Evolutionary conservation across 1,140 invertebrate species (phyloP).

Genomic region (Procambarus clarkii): DNA sequence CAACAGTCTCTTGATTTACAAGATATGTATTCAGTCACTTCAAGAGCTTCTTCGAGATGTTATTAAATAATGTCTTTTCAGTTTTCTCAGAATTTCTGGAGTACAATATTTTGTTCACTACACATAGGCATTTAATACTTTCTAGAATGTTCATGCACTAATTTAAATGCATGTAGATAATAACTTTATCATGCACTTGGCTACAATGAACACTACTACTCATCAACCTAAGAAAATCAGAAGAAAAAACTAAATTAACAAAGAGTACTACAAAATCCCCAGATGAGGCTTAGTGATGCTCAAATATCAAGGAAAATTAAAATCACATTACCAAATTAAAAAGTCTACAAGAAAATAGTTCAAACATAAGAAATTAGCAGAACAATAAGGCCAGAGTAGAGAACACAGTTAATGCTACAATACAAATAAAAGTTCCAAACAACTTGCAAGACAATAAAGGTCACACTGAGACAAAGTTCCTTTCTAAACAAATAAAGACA

Average conservation of each 20-base stretch:
- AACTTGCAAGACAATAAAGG: not conserved
- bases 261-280: not conserved
- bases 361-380: not conserved
- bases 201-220: conserved; percentile 49
- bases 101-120: not conserved
- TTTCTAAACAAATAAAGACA: not conserved
- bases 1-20: not conserved
- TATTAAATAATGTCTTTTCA: not conserved
- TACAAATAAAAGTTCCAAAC: not conserved
- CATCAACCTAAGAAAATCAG: conserved; percentile 49
- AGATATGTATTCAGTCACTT: not conserved
- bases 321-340: conserved; percentile 1
- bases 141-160: conserved; percentile 50
- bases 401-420: not conserved
- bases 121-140: not conserved
- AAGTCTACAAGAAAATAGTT: not conserved
- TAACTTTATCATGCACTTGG: conserved; percentile 44
- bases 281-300: conserved; percentile 56
- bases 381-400: not conserved
- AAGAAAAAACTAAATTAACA: conserved; percentile 38
- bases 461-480: not conserved
- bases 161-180: not conserved
- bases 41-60: not conserved
- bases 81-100: not conserved
- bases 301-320: not conserved